A percentile compares a stretch with the other conserved stretches of the same genome.
Conservation (phyloP, 2,888 invertebrate species). For the Formica aserva region DNA sequence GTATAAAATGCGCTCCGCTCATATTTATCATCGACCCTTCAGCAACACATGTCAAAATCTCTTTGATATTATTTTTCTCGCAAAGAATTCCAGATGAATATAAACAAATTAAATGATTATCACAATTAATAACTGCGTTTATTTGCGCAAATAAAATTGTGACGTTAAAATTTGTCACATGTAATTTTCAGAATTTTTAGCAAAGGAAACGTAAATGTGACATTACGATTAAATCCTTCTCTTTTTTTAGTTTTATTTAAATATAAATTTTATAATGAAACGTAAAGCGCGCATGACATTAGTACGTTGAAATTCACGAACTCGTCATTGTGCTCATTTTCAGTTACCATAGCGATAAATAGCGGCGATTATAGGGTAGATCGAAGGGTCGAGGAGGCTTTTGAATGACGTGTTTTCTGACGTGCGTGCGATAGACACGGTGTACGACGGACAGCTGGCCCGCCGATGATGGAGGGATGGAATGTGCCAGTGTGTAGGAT, state of each 20-base stretch:
- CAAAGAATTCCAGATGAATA: not conserved
- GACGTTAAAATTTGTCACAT: not conserved
- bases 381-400: conserved; percentile 8
- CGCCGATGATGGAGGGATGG: conserved; percentile 56
- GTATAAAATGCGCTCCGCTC: conserved; percentile 9
- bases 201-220: not conserved
- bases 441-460: conserved; percentile 46
- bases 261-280: not conserved
- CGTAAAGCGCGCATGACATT: not conserved
- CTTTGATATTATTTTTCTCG: conserved; percentile 1
- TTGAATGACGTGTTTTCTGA: not conserved
- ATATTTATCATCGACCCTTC: conserved; percentile 29
- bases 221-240: not conserved
- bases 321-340: not conserved
- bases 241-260: not conserved
- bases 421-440: conserved; percentile 14
- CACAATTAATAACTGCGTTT: conserved; percentile 4
- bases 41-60: not conserved
- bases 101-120: conserved; percentile 1
- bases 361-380: not conserved
- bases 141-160: not conserved
- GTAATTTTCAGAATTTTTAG: conserved; percentile 12
- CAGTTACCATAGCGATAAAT: conserved; percentile 2
- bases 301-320: not conserved
- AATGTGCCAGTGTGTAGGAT: conserved; percentile 68